phyloP scores from a whole-genome alignment of 1,140 invertebrate genomes.

The Eurosta solidaginis region DNA sequence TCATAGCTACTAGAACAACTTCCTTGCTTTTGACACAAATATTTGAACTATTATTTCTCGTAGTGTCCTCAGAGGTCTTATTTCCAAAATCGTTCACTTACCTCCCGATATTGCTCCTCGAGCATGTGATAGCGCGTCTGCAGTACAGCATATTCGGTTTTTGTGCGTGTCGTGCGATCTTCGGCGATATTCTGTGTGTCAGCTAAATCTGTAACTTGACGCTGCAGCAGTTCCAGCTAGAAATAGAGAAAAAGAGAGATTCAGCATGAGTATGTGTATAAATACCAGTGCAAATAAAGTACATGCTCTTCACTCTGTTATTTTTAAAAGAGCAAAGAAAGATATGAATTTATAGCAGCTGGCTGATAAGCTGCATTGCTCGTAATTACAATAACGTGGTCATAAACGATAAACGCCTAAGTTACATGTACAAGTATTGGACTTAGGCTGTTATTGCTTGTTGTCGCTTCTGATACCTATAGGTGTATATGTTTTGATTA shows the following conservation, averaged over 20 bases:
- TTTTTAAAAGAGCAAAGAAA: not conserved
- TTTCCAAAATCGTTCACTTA: conserved; percentile 53
- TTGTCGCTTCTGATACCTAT: too few relatives aligned
- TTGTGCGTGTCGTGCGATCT: conserved; percentile 82
- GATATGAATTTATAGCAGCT: not conserved
- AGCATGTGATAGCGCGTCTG: conserved; percentile 87
- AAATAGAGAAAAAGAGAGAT: conserved; percentile 44
- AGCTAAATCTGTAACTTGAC: conserved; percentile 83
- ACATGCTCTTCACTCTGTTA: too few relatives aligned
- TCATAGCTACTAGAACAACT: too few relatives aligned
- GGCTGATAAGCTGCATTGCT: not conserved
- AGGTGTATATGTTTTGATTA: too few relatives aligned
- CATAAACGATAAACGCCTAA: too few relatives aligned
- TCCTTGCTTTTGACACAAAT: too few relatives aligned
- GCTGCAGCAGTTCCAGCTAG: conserved; percentile 87
- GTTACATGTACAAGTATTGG: too few relatives aligned
- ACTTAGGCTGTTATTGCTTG: too few relatives aligned
- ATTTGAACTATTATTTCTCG: too few relatives aligned
- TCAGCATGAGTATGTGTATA: not conserved
- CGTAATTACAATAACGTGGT: too few relatives aligned
- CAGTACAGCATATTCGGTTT: conserved; percentile 88
- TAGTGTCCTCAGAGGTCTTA: too few relatives aligned
- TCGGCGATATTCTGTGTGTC: conserved; percentile 84
- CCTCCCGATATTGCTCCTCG: conserved; percentile 89
- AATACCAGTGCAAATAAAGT: not conserved